Base-by-base conservation (phyloP, 2,888 invertebrate genomes). In the Hemaris fuciformis region DNA sequence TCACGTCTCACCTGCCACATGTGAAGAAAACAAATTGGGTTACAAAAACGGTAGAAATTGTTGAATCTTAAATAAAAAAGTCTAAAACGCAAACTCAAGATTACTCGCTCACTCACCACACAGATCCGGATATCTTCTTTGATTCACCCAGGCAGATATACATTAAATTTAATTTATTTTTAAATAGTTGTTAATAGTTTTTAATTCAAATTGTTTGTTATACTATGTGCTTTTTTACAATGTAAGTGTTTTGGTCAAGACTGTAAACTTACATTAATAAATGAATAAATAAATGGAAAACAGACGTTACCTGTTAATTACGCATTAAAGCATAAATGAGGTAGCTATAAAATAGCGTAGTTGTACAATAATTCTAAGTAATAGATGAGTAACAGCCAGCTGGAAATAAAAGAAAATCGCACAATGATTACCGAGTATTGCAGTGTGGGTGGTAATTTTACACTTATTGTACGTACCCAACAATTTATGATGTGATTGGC, bases 381-480 rank as follows among this genome's bases (percentile, higher is more conserved):
- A 23, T 38, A 38, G 38, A 46, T 57, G 57, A 57, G 57, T 23
- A 57, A 57, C 10, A 57, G 57, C 10, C 57, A 57, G 38, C 41
- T 57, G 57, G 38, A 57, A 57, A 41, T 57, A 23, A 57, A 41
- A 15, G 57, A 57, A 57, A 57, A 57, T 22, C n/a, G 38, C 38
- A 41, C 20, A 23, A 38, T 57, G 57, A 57, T 57, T 57, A 57
- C 15, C 57, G 13, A 20, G 34, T 57, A 34, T 34, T 41, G n/a
- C 20, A 8, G 38, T 7, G 10, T 41, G n/a, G 34, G 8, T 53
- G 38, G 38, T 57, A 57, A 57, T 57, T 41, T 57, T 41, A 18
- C 57, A 57, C 38, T 57, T 57, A 57, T 57, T 38, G 57, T 38
- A 22, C 57, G 38, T 20, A 41, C 57, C 23, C 41, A 23, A 8